Evolutionary conservation across 2,113 vertebrate species (phyloP).

Genomic region (Myotis yumanensis): DNA sequence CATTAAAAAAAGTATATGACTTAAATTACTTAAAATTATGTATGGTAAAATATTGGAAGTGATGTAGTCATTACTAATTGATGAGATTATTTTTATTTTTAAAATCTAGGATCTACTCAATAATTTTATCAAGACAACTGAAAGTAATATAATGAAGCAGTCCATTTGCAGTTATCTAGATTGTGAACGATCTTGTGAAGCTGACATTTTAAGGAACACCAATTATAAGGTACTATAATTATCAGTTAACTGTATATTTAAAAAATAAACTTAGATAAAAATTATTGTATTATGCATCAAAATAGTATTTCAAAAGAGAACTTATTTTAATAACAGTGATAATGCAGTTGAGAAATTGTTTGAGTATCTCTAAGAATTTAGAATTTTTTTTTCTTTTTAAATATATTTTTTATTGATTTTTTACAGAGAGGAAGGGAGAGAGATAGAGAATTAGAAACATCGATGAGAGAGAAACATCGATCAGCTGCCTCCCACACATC

Average conservation of each 20-base stretch:
- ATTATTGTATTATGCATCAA: neutral
- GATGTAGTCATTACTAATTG: neutral
- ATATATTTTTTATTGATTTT: too few relatives aligned
- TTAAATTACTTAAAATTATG: neutral
- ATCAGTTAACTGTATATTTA: slow-evolving; percentile 32
- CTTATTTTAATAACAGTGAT: slow-evolving; percentile 26
- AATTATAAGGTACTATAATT: slow-evolving; percentile 75
- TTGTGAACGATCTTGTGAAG: slow-evolving; percentile 78
- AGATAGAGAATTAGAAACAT: too few relatives aligned
- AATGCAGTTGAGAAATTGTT: slow-evolving; percentile 20
- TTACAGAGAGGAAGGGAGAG: too few relatives aligned
- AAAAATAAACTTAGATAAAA: slow-evolving; percentile 20
- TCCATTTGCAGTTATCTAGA: slow-evolving; percentile 74
- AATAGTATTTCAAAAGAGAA: slow-evolving; percentile 1
- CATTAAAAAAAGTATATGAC: slow-evolving; percentile 8
- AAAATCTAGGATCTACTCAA: slow-evolving; percentile 68
- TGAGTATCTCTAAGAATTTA: slow-evolving; percentile 52
- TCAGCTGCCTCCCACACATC: too few relatives aligned
- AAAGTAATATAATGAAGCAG: slow-evolving; percentile 73
- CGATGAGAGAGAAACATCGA: too few relatives aligned
- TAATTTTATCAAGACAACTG: slow-evolving; percentile 72
- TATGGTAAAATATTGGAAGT: slow-evolving; percentile 16
- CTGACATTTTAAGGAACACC: slow-evolving; percentile 74
- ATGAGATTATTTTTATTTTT: slow-evolving; percentile 61
- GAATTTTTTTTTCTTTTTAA: neutral